Base-by-base conservation (phyloP, 2,888 invertebrate genomes). In the Drosophila buzzatii region DNA sequence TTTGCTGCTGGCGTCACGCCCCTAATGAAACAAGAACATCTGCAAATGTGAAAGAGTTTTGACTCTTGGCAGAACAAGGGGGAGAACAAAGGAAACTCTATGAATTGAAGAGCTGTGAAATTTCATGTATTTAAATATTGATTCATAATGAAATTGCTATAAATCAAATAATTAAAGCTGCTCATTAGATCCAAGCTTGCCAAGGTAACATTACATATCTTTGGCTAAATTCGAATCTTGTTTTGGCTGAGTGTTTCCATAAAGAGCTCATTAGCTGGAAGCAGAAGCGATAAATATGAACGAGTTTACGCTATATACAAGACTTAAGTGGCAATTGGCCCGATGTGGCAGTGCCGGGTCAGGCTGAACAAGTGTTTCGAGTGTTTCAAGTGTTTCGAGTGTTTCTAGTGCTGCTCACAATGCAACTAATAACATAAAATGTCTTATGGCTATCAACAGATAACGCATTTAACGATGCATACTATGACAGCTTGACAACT, bases 391-490 rank as follows among this genome's bases (percentile, higher is more conserved):
- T 14, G 49, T 16, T 44, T 27, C 31, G 9, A 14, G 49, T 14
- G 49, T n/a, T 44, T 27, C 33, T 14, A 56, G 60, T 51, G 73
- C 77, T 72, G 73, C 66, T 74, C 76, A 79, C 82, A 89, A 79
- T 79, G 70, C 79, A 71, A 79, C 69, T 76, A 87, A 86, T 90
- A 85, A 79, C 90, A 69, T 85, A 89, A 85, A 85, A 82, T 88
- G 82, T 68, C 76, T 76, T 90, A 76, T 82, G 79, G 82, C 90
- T 76, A 85, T 87, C 85, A 75, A 82, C 85, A 85, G 88, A 89
- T 88, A 85, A 79, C 82, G 76, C 85, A 72, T 85, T 90, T 85
- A 85, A 85, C 85, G 85, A 88, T 85, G 85, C 70, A 76, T 82
- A 76, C 82, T 72, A 49, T 73, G 85, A 90, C 90, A 85, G 82